These are phyloP conservation scores for Spodoptera frugiperda DNA, from an alignment of 1,140 invertebrate species.

Conservation along the genomic window DNA sequence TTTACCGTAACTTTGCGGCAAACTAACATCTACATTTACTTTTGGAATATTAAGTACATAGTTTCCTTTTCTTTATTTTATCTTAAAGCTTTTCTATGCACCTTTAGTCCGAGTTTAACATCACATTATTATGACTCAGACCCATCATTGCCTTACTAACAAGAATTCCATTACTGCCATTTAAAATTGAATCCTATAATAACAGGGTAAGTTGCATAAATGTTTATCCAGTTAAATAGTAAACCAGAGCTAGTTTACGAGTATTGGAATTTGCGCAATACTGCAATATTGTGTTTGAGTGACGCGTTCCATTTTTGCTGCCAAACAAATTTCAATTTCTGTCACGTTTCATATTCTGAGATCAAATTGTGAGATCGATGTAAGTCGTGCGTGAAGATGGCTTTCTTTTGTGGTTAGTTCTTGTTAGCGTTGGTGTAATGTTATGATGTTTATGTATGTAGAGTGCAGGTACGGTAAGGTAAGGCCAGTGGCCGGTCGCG, in stretches of 20 bases:
- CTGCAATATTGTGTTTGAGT: neutral
- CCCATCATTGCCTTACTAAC: neutral
- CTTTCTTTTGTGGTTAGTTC: constrained; percentile 47
- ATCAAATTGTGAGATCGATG: constrained; percentile 47
- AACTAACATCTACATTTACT: constrained; percentile 31
- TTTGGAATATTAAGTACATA: constrained; percentile 17
- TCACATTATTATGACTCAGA: constrained; percentile 3
- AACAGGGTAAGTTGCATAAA: constrained; percentile 15
- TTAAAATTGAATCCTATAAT: constrained; percentile 20
- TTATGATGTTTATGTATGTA: constrained; percentile 3
- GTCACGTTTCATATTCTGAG: constrained; percentile 52
- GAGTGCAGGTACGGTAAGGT: constrained; percentile 37
- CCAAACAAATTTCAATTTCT: constrained; percentile 52
- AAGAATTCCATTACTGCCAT: neutral
- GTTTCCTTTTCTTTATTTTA: neutral
- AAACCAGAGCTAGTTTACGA: neutral
- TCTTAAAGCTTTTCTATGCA: neutral
- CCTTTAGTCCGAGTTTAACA: too few species aligned
- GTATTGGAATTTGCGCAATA: constrained; percentile 17
- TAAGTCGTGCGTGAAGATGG: constrained; percentile 53
- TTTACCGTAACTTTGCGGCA: constrained; percentile 8
- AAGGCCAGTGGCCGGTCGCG: constrained; percentile 39
- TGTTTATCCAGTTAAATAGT: neutral
- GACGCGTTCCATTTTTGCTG: constrained; percentile 41
- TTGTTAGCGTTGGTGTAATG: constrained; percentile 10